Evolutionary conservation across 2,888 invertebrate species (phyloP), one percentile per base, ranked within the genome.

Genomic region (Buathra laborator): DNA sequence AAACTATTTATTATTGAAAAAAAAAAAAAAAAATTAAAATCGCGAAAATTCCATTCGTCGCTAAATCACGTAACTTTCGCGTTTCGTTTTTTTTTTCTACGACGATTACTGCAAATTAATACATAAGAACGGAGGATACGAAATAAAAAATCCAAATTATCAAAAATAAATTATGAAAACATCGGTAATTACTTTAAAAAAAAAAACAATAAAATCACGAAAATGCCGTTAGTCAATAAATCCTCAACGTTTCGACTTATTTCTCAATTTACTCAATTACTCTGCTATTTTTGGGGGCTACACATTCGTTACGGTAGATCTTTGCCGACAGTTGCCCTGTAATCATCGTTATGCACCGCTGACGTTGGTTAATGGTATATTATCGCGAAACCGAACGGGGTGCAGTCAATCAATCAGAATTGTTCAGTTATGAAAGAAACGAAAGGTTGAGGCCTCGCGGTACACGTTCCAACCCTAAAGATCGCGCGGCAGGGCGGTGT

Each of bases 341-440:
- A 43, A 56, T 56, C 56, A 24, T 19, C 72, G 37, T 44, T 12
- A 64, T 74, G 46, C 71, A 53, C 24, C 59, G 59, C 59, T 14
- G 59, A 29, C 59, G 29, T 59, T 32, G 29, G 6, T 32, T 59
- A 32, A 59, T 59, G 24, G 24, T 29, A 59, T 71, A 32, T 19
- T 3, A 66, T 66, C 59, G 59, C 29, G n/a, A 19, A 16, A 66
- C 10, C 64, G 37, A 37, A 48, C 16, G 37, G n/a, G 48, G 14
- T 7, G 37, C 51, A 64, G 64, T 62, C 46, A 48, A 75, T 75
- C 75, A 75, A 75, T 75, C 64, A 43, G 64, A 37, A 75, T 37
- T 48, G 66, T 37, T 19, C 29, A 48, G 19, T 59, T 59, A 46
- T 74, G 19, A 46, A 59, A 67, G 44, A 46, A 81, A 43, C 43